Evolutionary conservation across 2,113 vertebrate species (phyloP), one percentile per base, ranked within the genome.

Genomic region (Brachirus orientalis): DNA sequence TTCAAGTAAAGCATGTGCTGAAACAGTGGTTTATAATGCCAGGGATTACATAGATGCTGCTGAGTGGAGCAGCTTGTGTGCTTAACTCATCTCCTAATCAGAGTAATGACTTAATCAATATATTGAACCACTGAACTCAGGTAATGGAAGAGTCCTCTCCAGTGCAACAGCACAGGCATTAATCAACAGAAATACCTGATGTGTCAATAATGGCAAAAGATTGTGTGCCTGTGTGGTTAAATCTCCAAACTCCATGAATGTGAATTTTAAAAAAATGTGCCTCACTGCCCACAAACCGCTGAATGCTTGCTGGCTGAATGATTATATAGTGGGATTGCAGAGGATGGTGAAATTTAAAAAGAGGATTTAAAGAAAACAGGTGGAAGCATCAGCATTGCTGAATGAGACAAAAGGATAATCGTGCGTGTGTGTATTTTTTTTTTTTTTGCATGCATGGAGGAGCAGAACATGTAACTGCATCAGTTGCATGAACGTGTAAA

Each of bases 81-180:
- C 10, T 71, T 82, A 69, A 78, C 75, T 75, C 20, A 71, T 73
- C 58, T 73, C 41, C 71, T 67, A 53, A 71, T 84, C 48, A 76
- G 52, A 17, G 62, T 59, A 87, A 88, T 69, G 65, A 46, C 69
- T 76, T 50, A 70, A 80, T 83, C 79, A 1, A 77, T 69, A 48
- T 52, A 78, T 80, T 4, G 63, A 74, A 59, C 47, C 7, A 16
- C 48, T 52, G 57, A 61, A 76, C 73, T 74, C 68, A 59, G 48
- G 59, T 77, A 80, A 86, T 86, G 66, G 66, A 66, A 66, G 48
- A 47, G 50, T 56, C 45, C 47, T 55, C 36, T 77, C 16, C 52
- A 50, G 54, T 60, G 43, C 47, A 71, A 14, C 67, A 56, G 52
- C 54, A 19, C 13, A 38, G 56, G 47, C 33, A 84, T 81, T 79